Conservation (phyloP, 2,797 vertebrate species). For the Brachyalestes nurse region DNA sequence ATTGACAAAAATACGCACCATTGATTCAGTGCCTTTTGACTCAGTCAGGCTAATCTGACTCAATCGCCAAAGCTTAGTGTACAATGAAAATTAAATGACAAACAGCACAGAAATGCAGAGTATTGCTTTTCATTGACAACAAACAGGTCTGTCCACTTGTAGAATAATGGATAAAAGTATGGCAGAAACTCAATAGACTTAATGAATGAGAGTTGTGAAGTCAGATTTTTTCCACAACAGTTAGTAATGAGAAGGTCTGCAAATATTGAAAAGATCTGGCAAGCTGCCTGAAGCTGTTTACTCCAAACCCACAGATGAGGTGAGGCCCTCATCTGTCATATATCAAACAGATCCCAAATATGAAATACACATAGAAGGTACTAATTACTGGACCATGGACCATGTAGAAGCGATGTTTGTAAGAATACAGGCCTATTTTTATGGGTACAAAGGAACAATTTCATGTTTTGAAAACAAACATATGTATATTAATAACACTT, state of each 20-base stretch:
- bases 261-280: constrained; percentile 44
- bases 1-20: background rate
- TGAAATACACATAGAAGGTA: background rate
- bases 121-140: background rate
- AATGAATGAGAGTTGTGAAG: constrained; percentile 18
- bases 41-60: constrained; percentile 17
- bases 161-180: constrained; percentile 3
- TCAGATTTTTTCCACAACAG: constrained; percentile 40
- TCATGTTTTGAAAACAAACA: too few species aligned
- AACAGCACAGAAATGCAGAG: constrained; percentile 9
- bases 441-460: too few species aligned
- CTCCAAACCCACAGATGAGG: constrained; percentile 1
- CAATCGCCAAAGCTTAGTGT: background rate
- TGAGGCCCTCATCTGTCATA: constrained; percentile 19
- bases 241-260: constrained; percentile 29
- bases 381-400: constrained; percentile 8
- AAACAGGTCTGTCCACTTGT: constrained; percentile 8
- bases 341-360: constrained; percentile 14
- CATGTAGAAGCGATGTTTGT: background rate
- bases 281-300: constrained; percentile 42
- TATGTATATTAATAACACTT: too few species aligned
- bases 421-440: too few species aligned
- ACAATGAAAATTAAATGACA: constrained; percentile 31
- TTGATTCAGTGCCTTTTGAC: background rate
- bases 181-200: constrained; percentile 30